Evolutionary conservation across 2,888 invertebrate genomes (phyloP), one percentile per base, ranked within the genome.

Genomic region (Sialis lutaria): DNA sequence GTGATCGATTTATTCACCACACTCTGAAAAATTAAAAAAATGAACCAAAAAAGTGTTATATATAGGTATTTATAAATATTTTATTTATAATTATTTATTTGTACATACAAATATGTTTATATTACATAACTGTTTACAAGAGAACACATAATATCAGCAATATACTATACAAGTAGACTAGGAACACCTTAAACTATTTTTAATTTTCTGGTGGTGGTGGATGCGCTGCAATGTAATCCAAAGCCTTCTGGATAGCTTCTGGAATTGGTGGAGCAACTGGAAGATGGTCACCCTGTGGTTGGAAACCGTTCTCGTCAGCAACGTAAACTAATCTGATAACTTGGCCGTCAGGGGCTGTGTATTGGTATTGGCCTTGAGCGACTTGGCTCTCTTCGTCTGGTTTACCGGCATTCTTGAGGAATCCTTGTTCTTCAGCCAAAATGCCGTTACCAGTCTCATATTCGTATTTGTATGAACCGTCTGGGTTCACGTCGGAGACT

Each of bases 291-390:
- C 75, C 74, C 55, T 67, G 69, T 6, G 79, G 77, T 58, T 77
- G 76, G 68, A 69, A 80, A 44, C 81, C 81, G 53, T 80, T 79
- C 59, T 82, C 81, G 56, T 82, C 75, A 45, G 82, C 80, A 37
- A 74, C 63, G 64, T 82, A 82, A 1, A 68, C 65, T 49, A 81
- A 57, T 53, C 73, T 69, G 6, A 45, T 57, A 5, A 55, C 54
- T 52, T 60, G 51, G 52, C 74, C 74, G 54, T 75, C 74, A 10
- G 74, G 73, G 1, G 70, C 72, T 1, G 74, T 73, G 53, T 75
- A 79, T 51, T 72, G 68, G 58, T 68, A 77, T 55, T 73, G 72
- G 55, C 70, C 70, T 55, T 65, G 64, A 35, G 70, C 70, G 42
- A 72, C 70, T 61, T 74, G 73, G 47, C 67, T 67, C 55, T 73